phyloP scores from a whole-genome alignment of 2,113 vertebrate species.

The Paratilapia polleni region DNA sequence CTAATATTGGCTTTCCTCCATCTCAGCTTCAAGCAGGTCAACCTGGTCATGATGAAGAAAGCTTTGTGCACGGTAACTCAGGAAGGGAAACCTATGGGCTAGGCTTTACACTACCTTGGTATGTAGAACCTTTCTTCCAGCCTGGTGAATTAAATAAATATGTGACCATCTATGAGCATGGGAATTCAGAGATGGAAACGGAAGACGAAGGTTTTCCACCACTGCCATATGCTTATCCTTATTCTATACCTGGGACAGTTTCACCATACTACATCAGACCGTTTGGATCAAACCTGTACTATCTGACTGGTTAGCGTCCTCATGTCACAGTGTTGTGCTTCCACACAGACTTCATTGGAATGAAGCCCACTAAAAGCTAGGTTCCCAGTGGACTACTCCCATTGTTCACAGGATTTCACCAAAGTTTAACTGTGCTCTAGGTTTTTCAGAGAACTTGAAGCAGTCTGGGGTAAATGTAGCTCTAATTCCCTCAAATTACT shows the following conservation, averaged over 20 bases:
- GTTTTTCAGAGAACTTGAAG: background rate
- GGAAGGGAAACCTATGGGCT: constrained; percentile 11
- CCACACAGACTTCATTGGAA: background rate
- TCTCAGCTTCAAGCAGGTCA: background rate
- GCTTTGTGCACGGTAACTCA: background rate
- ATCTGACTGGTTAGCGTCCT: constrained; percentile 24
- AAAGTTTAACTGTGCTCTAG: background rate
- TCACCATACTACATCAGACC: background rate
- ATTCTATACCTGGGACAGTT: background rate
- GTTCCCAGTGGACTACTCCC: background rate
- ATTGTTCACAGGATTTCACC: background rate
- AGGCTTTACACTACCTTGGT: background rate
- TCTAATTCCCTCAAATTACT: background rate
- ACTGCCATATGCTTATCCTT: background rate
- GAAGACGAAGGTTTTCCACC: background rate
- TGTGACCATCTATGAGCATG: background rate
- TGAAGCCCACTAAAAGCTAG: background rate
- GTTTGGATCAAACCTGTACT: background rate
- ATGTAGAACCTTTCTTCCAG: background rate
- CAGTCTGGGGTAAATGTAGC: background rate
- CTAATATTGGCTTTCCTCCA: background rate
- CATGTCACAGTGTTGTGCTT: background rate
- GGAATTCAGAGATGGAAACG: background rate
- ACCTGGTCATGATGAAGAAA: background rate
- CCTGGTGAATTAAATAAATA: background rate